Evolutionary conservation across 1,140 invertebrate species (phyloP).

Genomic region (Leptinotarsa lineolata): DNA sequence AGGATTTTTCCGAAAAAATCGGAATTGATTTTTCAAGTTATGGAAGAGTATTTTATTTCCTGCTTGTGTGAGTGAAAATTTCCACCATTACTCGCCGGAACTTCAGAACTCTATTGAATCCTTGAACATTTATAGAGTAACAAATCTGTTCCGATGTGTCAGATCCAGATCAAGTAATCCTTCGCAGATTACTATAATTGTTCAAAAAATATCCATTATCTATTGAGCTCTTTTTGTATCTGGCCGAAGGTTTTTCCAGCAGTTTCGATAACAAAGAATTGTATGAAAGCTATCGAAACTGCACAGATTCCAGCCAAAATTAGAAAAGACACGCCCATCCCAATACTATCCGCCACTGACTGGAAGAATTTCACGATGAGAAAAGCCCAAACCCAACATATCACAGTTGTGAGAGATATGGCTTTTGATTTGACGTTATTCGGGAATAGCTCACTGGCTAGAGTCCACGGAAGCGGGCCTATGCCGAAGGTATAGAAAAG

Average conservation of each 20-base stretch:
- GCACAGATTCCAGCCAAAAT: slow-evolving; percentile 74
- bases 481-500: slow-evolving; percentile 61
- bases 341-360: slow-evolving; percentile 63
- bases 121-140: too few species aligned
- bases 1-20: too few species aligned
- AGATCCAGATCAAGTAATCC: too few species aligned
- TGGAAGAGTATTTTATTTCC: too few species aligned
- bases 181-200: too few species aligned
- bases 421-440: slow-evolving; percentile 74
- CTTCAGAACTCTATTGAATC: too few species aligned
- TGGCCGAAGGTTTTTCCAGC: slow-evolving; percentile 40
- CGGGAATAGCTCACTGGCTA: slow-evolving; percentile 82
- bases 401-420: slow-evolving; percentile 71
- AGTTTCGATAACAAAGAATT: slow-evolving; percentile 55
- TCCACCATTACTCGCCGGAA: too few species aligned
- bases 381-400: slow-evolving; percentile 80
- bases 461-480: slow-evolving; percentile 81
- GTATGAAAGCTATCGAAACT: slow-evolving; percentile 59
- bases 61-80: too few species aligned
- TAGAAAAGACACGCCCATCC: slow-evolving; percentile 75
- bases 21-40: too few species aligned
- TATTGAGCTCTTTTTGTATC: slow-evolving; percentile 34
- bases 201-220: not conserved
- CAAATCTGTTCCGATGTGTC: too few species aligned
- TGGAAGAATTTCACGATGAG: slow-evolving; percentile 78